Base-by-base conservation (phyloP, 2,888 invertebrate genomes). In the Chrysolina haemoptera region DNA sequence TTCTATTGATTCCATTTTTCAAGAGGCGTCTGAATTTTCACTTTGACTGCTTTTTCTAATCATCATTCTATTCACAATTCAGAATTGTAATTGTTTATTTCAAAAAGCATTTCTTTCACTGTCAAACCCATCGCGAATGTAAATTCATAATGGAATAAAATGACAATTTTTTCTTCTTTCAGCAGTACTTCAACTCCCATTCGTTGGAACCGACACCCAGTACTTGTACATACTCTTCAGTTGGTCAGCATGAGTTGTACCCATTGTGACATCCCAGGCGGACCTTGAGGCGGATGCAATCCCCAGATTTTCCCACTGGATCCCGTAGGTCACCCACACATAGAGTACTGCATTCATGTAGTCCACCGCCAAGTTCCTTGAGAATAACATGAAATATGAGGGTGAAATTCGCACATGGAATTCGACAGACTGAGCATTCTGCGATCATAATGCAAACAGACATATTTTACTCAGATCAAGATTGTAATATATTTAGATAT, bases 181-280 rank as follows among this genome's bases (percentile, higher is more conserved):
- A 90, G 90, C 91, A 91, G 81, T 86, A 84, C 76, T 83, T 85
- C 81, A 85, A 86, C 77, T 81, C 85, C 50, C 85, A 86, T 73
- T 69, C 90, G 55, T 80, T 86, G 43, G 87, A 88, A 70, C 83
- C 84, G 71, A 87, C 88, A 22, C 86, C 89, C 1, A 88, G 87
- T 53, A 86, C 87, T 43, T 88, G 89, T 72, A 88, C 89, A 69
- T 92, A 92, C 85, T 90, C 92, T 16, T 92, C 92, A 55, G 92
- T 92, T 75, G 90, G 91, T 53, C 92, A 92, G 84, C 92, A 92
- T 81, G 92, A 92, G 85, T 90, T 92, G 88, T 92, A 91, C 85
- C 90, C 91, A n/a, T 91, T 92, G 91, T 92, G 92, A 92, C 92
- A 91, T 80, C 90, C 91, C 82, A 89, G 90, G 88, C 89, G 78